phyloP scores from a whole-genome alignment of 2,113 vertebrate genomes.

The Calyptomena viridis region DNA sequence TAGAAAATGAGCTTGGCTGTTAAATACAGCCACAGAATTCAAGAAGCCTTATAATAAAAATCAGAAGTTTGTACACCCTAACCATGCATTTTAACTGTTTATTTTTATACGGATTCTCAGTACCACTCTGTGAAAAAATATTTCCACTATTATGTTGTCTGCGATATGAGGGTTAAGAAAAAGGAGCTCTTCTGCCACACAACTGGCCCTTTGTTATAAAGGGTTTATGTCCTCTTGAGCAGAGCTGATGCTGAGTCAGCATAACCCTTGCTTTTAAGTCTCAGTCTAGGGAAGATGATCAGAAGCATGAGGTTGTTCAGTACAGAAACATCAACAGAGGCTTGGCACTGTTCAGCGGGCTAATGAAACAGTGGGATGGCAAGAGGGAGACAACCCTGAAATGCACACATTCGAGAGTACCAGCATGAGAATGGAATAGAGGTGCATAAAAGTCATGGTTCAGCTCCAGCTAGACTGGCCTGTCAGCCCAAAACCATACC shows the following conservation, averaged over 20 bases:
- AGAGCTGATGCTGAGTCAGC: background rate
- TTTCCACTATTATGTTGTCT: background rate
- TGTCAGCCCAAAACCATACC: background rate
- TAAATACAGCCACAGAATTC: background rate
- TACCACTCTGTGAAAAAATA: background rate
- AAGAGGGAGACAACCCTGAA: background rate
- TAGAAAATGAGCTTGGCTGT: background rate
- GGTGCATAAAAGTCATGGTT: background rate
- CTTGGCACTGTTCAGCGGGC: background rate
- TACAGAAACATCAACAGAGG: background rate
- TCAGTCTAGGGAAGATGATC: background rate
- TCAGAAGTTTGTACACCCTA: background rate
- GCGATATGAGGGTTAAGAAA: background rate
- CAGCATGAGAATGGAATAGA: background rate
- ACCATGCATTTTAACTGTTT: background rate
- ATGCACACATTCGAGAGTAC: rapidly evolving
- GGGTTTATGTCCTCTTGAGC: background rate
- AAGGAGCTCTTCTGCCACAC: too few relatives aligned
- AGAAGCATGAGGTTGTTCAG: background rate
- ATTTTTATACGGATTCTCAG: background rate
- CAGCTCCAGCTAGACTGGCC: background rate
- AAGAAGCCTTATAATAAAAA: background rate
- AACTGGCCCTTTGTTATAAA: background rate
- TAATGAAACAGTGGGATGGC: background rate
- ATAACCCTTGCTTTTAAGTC: background rate